Conservation (phyloP, 2,888 invertebrate genomes). For the Tuberolachnus salignus region DNA sequence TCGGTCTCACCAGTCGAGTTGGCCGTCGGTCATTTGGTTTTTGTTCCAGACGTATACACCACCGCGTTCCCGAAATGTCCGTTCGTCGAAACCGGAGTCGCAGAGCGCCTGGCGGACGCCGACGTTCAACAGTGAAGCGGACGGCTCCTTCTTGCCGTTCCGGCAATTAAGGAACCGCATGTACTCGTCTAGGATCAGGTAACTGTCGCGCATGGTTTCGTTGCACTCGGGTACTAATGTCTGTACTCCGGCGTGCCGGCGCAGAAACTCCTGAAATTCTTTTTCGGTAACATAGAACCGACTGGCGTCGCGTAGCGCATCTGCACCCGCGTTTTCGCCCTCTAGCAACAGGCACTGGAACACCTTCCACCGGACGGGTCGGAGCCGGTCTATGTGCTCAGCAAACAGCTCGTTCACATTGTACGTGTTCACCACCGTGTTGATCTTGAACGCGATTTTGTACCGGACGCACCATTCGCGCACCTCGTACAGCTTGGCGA, state of each 20-base stretch:
- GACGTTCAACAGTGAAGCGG: constrained; percentile 65
- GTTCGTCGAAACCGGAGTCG: constrained; percentile 65
- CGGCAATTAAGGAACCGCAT: constrained; percentile 66
- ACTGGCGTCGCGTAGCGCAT: constrained; percentile 64
- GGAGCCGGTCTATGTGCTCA: constrained; percentile 62
- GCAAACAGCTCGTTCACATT: constrained; percentile 65
- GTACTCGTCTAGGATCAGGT: constrained; percentile 66
- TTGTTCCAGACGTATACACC: constrained; percentile 66
- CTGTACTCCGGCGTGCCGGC: constrained; percentile 63
- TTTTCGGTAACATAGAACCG: constrained; percentile 64
- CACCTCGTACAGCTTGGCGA: constrained; percentile 63
- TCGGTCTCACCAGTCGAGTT: constrained; percentile 3
- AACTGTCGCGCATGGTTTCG: constrained; percentile 65
- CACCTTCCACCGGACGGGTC: constrained; percentile 64
- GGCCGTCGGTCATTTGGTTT: constrained; percentile 59
- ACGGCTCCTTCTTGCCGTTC: constrained; percentile 64
- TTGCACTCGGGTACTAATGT: constrained; percentile 66
- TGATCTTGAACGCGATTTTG: constrained; percentile 65
- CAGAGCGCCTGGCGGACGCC: constrained; percentile 64
- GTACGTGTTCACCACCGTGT: constrained; percentile 66
- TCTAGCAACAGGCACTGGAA: constrained; percentile 66
- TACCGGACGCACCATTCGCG: constrained; percentile 64
- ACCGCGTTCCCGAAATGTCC: constrained; percentile 65
- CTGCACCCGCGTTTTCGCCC: constrained; percentile 65
- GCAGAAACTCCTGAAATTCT: constrained; percentile 63